Conservation (phyloP, 2,113 vertebrate species). For the Colaptes auratus region DNA sequence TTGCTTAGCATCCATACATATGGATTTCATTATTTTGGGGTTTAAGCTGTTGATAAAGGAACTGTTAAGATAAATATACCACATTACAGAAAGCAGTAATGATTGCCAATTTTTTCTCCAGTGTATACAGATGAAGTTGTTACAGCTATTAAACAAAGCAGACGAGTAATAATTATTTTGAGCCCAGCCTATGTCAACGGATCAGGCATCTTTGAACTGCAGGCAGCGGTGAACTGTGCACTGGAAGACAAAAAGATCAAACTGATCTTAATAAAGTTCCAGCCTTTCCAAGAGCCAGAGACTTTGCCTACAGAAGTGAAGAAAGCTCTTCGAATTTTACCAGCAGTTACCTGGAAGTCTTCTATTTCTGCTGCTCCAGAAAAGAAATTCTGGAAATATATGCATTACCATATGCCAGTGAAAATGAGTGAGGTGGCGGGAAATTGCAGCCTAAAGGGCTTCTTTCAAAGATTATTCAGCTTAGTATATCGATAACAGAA, state of each 20-base stretch:
- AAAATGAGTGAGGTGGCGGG: background rate
- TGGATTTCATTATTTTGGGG: background rate
- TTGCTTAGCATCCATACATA: background rate
- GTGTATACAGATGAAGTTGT: slow-evolving; percentile 87
- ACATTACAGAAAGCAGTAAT: background rate
- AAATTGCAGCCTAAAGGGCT: slow-evolving; percentile 5
- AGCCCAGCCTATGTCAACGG: slow-evolving; percentile 81
- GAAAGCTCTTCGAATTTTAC: slow-evolving; percentile 84
- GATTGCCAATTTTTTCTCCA: slow-evolving; percentile 34
- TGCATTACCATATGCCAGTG: slow-evolving; percentile 82
- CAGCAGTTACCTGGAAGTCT: slow-evolving; percentile 78
- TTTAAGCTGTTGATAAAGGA: background rate
- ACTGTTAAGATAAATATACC: background rate
- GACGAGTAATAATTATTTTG: slow-evolving; percentile 84
- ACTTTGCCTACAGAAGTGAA: slow-evolving; percentile 79
- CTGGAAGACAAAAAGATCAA: slow-evolving; percentile 77
- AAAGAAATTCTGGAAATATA: slow-evolving; percentile 82
- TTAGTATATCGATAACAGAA: background rate
- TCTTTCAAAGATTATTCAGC: background rate
- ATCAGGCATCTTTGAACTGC: slow-evolving; percentile 84
- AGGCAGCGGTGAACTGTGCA: slow-evolving; percentile 83
- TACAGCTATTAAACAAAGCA: slow-evolving; percentile 81
- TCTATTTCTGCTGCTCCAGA: slow-evolving; percentile 43
- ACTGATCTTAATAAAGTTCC: slow-evolving; percentile 79
- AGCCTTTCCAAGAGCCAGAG: slow-evolving; percentile 72